Conservation (phyloP, 2,797 vertebrate species). For the Cryptoprocta ferox region DNA sequence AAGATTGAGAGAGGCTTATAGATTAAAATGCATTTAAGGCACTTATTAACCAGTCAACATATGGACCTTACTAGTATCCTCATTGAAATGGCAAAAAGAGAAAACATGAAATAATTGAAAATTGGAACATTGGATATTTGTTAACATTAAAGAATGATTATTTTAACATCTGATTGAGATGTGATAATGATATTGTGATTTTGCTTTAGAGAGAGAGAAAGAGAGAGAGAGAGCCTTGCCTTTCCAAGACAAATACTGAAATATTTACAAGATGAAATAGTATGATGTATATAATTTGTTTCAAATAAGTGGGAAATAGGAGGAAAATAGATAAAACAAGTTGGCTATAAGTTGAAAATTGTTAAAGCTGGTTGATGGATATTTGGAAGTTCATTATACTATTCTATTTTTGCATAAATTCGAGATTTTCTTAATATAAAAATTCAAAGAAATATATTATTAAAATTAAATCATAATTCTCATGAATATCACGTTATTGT, state of each 20-base stretch:
- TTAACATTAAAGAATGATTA: not conserved
- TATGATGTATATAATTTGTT: not conserved
- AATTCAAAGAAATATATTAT: slow-evolving; percentile 11
- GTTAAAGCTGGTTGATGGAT: not conserved
- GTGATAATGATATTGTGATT: not conserved
- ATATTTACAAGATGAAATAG: not conserved
- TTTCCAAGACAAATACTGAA: not conserved
- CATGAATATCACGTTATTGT: not conserved
- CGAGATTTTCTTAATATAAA: slow-evolving; percentile 31
- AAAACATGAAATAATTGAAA: not conserved
- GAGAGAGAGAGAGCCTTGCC: not conserved
- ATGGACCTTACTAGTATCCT: not conserved
- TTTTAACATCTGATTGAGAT: not conserved
- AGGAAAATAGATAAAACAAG: not conserved
- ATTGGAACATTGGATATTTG: not conserved
- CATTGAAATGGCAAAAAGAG: not conserved
- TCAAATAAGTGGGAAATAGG: not conserved
- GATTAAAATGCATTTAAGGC: not conserved
- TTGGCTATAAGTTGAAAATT: not conserved
- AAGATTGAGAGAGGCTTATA: not conserved
- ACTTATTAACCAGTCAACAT: not conserved
- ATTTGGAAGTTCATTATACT: not conserved
- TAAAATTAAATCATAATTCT: not conserved
- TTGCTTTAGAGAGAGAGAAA: not conserved
- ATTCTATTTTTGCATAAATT: not conserved